Evolutionary conservation across 2,113 vertebrate species (phyloP).

Genomic region (Mystacornis crossleyi): DNA sequence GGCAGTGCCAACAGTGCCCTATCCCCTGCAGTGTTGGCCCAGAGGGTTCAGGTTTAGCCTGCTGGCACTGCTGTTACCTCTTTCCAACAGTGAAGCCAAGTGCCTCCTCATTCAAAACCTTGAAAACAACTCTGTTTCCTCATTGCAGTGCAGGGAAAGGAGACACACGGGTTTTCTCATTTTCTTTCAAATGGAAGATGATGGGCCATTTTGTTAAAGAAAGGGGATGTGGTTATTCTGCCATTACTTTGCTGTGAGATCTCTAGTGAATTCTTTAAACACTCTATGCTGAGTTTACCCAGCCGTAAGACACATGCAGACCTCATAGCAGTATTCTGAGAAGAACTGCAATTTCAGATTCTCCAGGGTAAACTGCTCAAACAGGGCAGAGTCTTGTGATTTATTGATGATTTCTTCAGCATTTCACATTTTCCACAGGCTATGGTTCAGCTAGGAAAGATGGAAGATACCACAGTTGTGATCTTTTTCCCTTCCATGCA

Average conservation of each 20-base stretch:
- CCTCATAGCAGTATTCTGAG: neutral
- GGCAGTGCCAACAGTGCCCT: neutral
- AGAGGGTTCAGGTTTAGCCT: neutral
- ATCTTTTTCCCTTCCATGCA: conserved; percentile 19
- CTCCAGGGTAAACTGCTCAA: neutral
- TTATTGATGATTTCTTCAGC: neutral
- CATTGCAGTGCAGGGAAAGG: accelerated
- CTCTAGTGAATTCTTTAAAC: neutral
- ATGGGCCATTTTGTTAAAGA: neutral
- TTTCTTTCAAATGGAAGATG: neutral
- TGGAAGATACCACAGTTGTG: neutral
- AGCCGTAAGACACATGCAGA: neutral
- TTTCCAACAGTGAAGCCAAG: neutral
- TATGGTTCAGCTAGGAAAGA: neutral
- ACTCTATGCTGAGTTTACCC: neutral
- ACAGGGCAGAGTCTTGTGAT: neutral
- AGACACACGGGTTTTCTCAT: neutral
- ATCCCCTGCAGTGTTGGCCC: accelerated
- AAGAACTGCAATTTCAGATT: neutral
- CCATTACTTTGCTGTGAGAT: neutral
- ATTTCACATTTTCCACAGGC: neutral
- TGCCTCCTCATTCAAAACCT: accelerated
- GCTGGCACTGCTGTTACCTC: neutral
- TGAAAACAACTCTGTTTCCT: accelerated
- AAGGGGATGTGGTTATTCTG: accelerated